Evolutionary conservation across 1,140 invertebrate species (phyloP), one percentile per base, ranked within the genome.

Genomic region (Drosophila virilis): DNA sequence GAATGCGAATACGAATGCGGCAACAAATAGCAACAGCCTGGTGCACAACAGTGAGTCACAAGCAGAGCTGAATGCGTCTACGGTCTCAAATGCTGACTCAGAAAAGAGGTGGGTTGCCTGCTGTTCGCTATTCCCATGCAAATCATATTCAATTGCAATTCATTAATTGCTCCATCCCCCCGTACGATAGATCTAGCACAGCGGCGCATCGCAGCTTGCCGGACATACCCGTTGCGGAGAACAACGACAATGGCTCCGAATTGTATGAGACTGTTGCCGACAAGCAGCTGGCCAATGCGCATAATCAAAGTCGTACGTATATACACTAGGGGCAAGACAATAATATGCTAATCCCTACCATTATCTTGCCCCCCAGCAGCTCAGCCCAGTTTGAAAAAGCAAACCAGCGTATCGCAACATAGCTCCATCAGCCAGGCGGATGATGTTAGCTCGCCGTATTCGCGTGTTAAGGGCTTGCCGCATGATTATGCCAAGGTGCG

Each of bases 191-290:
- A 59, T 90, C 91, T 1, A 92, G 90, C 42, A 92, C 82, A 15
- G 90, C 89, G 8, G 94, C 94, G 9, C 94, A 95, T 76, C 93
- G 95, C 89, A 95, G 95, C 91, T 92, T 95, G 60, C 95, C 95
- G 22, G 95, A 95, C 78, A 95, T 95, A 78, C 95, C 95, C 54
- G 93, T 94, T 50, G 82, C 78, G 17, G 93, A 93, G 76, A 92
- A 91, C 13, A 93, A 93, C 73, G 94, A 94, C 54, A 95, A 95
- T 83, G 93, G 94, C 22, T 95, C 94, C 0, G 95, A 95, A 74
- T 89, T 95, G 9, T 95, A 95, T 80, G 95, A 95, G 13, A 95
- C 95, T 8, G 94, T 96, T n/a, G 93, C 94, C 13, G 94, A 94
- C 65, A 94, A 94, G 92, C 74, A 80, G 45, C 52, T 90, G n/a